Evolutionary conservation across 2,797 vertebrate species (phyloP), one percentile per base, ranked within the genome.

Genomic region (Darevskia nairensis): DNA sequence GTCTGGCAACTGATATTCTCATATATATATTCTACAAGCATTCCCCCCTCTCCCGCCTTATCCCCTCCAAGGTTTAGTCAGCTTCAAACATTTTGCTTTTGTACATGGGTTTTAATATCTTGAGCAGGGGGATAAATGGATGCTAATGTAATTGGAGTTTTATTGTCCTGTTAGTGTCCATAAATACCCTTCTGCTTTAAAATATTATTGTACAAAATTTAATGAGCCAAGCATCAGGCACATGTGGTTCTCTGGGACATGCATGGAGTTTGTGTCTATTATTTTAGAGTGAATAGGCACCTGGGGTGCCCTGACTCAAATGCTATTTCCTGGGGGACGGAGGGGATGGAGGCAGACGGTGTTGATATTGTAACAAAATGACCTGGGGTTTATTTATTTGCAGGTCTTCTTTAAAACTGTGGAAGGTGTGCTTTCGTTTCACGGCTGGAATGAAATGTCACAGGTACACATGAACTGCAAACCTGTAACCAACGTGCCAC

Each of bases 361-460:
- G 68, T 8, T 9, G 1, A n/a, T 69, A 82, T 72, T 85, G 27
- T 76, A 89, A 90, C n/a, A 0, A 64, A 82, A 71, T 90, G 78
- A 93, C 6, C 6, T 0, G 21, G 2, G 44, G 23, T 74, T 81
- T 82, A 3, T 92, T 92, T 89, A 4, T 94, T 68, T 95, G 10
- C 86, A 99, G 99, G 96, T 96, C 23, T 98, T 99, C 96, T 96
- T 99, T 88, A 97, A 96, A 94, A 97, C 97, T 19, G 93, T 98
- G 91, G 98, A 97, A 91, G 97, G 99, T 85, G 96, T 98, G 41
- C 95, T 98, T 89, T 94, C 95, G 0, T 94, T 98, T 90, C 97
- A 97, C 3, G 95, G 89, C 32, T 96, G 93, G 96, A 21, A 17
- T 17, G 85, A 94, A 11, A 76, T 41, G 10, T 90, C 95, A 3